phyloP scores from a whole-genome alignment of 2,797 vertebrate genomes.

The Mycteria americana region DNA sequence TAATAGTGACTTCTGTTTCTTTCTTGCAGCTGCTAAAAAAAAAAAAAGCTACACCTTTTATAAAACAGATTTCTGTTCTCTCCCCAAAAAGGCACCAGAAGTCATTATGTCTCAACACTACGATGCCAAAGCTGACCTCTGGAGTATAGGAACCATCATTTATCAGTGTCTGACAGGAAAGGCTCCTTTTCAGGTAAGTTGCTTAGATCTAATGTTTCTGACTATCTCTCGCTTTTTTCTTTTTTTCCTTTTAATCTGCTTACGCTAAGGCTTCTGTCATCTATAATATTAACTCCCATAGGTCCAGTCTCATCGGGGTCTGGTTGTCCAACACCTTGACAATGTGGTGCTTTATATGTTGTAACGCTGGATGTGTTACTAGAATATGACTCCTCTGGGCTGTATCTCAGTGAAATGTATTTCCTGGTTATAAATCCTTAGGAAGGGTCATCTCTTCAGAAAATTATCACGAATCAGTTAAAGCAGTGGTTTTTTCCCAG shows the following conservation, averaged over 20 bases:
- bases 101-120: conserved; percentile 99
- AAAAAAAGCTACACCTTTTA: background rate
- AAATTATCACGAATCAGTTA: background rate
- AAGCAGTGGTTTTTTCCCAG: background rate
- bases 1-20: background rate
- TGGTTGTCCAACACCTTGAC: background rate
- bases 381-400: background rate
- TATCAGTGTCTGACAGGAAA: conserved; percentile 97
- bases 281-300: background rate
- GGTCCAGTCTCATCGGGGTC: background rate
- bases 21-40: background rate
- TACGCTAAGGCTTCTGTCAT: background rate
- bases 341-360: background rate
- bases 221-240: background rate
- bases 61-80: background rate
- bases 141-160: conserved; percentile 96
- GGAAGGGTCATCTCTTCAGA: background rate
- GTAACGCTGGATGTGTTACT: background rate
- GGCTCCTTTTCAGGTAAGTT: conserved; percentile 91
- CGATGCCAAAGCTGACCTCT: conserved; percentile 96
- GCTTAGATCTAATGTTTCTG: background rate
- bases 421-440: background rate
- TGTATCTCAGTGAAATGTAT: background rate
- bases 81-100: conserved; percentile 87
- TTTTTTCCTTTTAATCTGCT: background rate